A percentile compares a stretch with the other conserved stretches of the same genome.
Evolutionary conservation across 2,797 vertebrate genomes (phyloP).

Genomic region (Tarsius wallacei): DNA sequence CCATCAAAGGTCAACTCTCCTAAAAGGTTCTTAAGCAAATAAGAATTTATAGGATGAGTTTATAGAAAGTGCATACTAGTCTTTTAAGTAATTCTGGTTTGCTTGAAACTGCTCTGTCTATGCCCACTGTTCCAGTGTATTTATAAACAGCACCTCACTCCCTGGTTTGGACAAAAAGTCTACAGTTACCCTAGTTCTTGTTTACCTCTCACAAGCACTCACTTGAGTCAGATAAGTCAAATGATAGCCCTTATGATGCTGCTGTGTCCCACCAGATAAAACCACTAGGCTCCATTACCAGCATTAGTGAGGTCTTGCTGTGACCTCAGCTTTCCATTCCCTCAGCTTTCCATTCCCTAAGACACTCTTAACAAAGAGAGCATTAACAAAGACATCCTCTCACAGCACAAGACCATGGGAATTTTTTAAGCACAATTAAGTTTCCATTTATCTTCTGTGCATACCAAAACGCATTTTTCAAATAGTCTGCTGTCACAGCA

Average conservation of each 20-base stretch:
- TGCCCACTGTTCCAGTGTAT: background rate
- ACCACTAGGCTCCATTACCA: background rate
- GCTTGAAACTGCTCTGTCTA: background rate
- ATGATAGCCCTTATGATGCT: background rate
- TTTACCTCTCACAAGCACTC: background rate
- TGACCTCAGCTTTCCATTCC: background rate
- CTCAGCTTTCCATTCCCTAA: background rate
- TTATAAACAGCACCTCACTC: background rate
- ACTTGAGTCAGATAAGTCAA: background rate
- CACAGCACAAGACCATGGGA: conserved; percentile 42
- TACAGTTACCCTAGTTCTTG: background rate
- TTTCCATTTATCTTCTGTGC: conserved; percentile 70
- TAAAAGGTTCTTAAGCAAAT: background rate
- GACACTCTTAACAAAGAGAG: background rate
- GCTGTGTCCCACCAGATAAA: background rate
- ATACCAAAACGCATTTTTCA: conserved; percentile 68
- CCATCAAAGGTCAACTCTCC: background rate
- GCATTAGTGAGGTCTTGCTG: background rate
- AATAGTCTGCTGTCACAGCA: conserved; percentile 66
- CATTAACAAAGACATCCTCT: conserved; percentile 48
- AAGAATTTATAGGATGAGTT: too few relatives aligned
- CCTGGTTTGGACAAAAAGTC: conserved; percentile 13
- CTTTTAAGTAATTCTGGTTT: conserved; percentile 19
- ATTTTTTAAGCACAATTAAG: conserved; percentile 79
- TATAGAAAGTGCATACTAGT: background rate